Percentiles rank a stretch among this genome's conserved stretches.
Evolutionary conservation across 2,888 invertebrate species (phyloP).

Genomic region (Leucoptera coffeella): DNA sequence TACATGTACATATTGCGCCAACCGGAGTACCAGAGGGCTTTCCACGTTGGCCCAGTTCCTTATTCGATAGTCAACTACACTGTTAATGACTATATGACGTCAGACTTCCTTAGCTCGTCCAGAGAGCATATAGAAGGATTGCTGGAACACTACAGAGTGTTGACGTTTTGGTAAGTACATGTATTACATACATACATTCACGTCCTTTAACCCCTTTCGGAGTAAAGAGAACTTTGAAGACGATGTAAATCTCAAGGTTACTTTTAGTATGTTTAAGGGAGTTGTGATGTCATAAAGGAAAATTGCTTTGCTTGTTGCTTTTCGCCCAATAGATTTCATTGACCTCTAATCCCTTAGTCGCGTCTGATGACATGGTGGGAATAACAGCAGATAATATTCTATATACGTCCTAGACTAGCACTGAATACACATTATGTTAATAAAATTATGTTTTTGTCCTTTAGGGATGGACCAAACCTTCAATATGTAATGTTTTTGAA

Average conservation of each 20-base stretch:
- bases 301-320: not conserved
- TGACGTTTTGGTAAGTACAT: slow-evolving; percentile 20
- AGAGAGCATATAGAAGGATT: slow-evolving; percentile 21
- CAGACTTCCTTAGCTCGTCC: slow-evolving; percentile 27
- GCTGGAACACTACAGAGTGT: slow-evolving; percentile 24
- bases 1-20: slow-evolving; percentile 8
- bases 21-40: slow-evolving; percentile 19
- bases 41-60: slow-evolving; percentile 28
- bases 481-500: too few species aligned
- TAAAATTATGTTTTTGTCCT: too few species aligned
- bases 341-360: too few species aligned
- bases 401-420: too few species aligned
- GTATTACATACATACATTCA: not conserved
- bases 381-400: too few species aligned
- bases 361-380: too few species aligned
- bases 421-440: too few species aligned
- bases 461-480: too few species aligned
- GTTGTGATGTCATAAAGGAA: not conserved
- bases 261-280: slow-evolving; percentile 5
- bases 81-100: slow-evolving; percentile 17
- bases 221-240: slow-evolving; percentile 5
- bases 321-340: too few species aligned
- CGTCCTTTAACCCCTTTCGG: not conserved
- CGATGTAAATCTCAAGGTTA: slow-evolving; percentile 5
- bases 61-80: slow-evolving; percentile 24